These are phyloP conservation scores for Lasiurus cinereus DNA, from an alignment of 2,113 vertebrate species.

Conservation along the genomic window DNA sequence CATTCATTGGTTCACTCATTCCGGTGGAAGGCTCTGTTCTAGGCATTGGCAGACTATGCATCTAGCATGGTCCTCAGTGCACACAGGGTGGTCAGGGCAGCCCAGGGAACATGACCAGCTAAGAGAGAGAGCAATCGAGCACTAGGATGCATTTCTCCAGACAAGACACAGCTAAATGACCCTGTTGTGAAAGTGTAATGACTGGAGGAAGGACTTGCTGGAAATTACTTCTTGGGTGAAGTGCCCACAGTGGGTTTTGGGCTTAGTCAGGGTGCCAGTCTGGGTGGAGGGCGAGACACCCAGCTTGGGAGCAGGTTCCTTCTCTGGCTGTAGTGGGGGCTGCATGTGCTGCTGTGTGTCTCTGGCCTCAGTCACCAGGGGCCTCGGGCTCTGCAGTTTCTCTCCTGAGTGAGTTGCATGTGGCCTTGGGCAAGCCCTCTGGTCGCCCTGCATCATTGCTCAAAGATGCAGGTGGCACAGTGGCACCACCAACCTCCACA, in stretches of 20 bases:
- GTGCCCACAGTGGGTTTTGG: rapidly evolving
- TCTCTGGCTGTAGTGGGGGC: not conserved
- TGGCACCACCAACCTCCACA: not conserved
- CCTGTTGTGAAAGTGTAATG: too few species aligned
- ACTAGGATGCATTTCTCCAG: not conserved
- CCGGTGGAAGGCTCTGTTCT: not conserved
- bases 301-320: rapidly evolving
- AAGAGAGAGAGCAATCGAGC: rapidly evolving
- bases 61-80: rapidly evolving
- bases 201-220: rapidly evolving
- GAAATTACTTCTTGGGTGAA: not conserved
- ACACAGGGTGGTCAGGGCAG: rapidly evolving
- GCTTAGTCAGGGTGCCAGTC: not conserved
- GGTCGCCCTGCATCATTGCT: rapidly evolving
- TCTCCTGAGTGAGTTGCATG: rapidly evolving
- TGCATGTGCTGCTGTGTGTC: rapidly evolving
- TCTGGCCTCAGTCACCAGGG: not conserved
- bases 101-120: rapidly evolving
- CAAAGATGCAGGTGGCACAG: too few species aligned
- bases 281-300: rapidly evolving
- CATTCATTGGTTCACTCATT: too few species aligned
- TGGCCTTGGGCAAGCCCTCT: not conserved
- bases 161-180: not conserved
- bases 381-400: not conserved
- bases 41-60: too few species aligned